Evolutionary conservation across 2,888 invertebrate species (phyloP).

Genomic region (Anorthoa munda): DNA sequence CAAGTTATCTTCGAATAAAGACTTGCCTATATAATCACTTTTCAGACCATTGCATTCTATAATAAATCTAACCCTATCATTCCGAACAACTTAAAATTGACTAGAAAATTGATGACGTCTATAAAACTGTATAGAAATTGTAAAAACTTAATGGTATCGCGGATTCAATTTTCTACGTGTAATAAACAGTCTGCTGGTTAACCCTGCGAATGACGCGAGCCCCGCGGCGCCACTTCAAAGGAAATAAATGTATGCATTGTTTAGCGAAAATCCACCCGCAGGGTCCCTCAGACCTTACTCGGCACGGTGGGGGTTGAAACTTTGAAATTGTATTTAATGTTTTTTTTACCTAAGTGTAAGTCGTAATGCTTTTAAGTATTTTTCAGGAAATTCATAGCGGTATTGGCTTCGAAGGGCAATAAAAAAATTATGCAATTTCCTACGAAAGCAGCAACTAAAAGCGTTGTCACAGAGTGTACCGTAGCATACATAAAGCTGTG

Average conservation of each 20-base stretch:
- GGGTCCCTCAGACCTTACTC: slow-evolving; percentile 76
- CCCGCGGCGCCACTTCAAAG: slow-evolving; percentile 89
- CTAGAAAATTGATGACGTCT: slow-evolving; percentile 31
- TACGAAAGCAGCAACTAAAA: slow-evolving; percentile 4
- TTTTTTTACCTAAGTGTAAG: slow-evolving; percentile 53
- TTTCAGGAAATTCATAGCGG: slow-evolving; percentile 38
- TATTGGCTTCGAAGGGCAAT: slow-evolving; percentile 27
- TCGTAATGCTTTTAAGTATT: slow-evolving; percentile 48
- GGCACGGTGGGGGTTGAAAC: slow-evolving; percentile 66
- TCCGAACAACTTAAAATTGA: not conserved
- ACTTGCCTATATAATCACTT: not conserved
- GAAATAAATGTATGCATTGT: slow-evolving; percentile 89
- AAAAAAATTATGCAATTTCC: slow-evolving; percentile 33
- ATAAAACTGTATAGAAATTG: slow-evolving; percentile 53
- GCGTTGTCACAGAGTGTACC: not conserved
- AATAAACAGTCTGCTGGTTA: slow-evolving; percentile 83
- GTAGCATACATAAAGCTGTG: not conserved
- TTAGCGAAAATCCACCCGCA: slow-evolving; percentile 85
- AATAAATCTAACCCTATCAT: slow-evolving; percentile 7
- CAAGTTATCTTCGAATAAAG: slow-evolving; percentile 1
- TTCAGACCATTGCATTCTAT: not conserved
- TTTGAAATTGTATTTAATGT: slow-evolving; percentile 66
- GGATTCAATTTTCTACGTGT: slow-evolving; percentile 82
- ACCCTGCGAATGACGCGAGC: slow-evolving; percentile 87
- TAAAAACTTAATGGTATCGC: slow-evolving; percentile 62